Conservation (phyloP, 2,888 invertebrate species). For the Drosophila leonis region DNA sequence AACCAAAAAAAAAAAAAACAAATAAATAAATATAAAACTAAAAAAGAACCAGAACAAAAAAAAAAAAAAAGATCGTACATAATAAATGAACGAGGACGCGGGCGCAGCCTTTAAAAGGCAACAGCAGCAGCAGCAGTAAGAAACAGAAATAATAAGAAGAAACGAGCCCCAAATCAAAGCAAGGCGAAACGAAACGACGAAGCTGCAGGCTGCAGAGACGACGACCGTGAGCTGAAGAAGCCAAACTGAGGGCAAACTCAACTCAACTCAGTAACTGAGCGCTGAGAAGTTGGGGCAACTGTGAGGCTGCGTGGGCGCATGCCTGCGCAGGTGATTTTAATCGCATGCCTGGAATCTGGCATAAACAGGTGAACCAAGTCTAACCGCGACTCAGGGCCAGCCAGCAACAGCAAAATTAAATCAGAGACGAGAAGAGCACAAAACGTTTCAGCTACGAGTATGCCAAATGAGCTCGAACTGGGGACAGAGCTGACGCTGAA, state of each 20-base stretch:
- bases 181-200: slow-evolving; percentile 24
- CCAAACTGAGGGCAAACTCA: slow-evolving; percentile 21
- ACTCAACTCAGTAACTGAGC: not conserved
- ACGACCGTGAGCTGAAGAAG: slow-evolving; percentile 44
- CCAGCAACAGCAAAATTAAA: slow-evolving; percentile 59
- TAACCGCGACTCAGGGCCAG: slow-evolving; percentile 36
- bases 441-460: slow-evolving; percentile 39
- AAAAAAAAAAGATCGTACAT: slow-evolving; percentile 63
- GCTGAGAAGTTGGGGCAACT: slow-evolving; percentile 19
- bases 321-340: slow-evolving; percentile 84
- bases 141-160: slow-evolving; percentile 52
- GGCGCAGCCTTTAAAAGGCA: slow-evolving; percentile 77
- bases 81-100: slow-evolving; percentile 74
- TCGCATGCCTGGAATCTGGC: slow-evolving; percentile 84
- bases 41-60: slow-evolving; percentile 41
- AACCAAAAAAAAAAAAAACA: slow-evolving; percentile 45
- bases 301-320: slow-evolving; percentile 75
- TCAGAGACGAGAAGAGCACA: slow-evolving; percentile 58
- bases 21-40: slow-evolving; percentile 22
- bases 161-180: slow-evolving; percentile 67
- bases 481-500: slow-evolving; percentile 15
- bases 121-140: slow-evolving; percentile 18
- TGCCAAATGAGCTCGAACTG: slow-evolving; percentile 49
- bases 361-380: slow-evolving; percentile 82
- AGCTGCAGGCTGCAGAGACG: slow-evolving; percentile 41